Evolutionary conservation across 2,113 vertebrate genomes (phyloP).

Genomic region (Accipiter cooperii): DNA sequence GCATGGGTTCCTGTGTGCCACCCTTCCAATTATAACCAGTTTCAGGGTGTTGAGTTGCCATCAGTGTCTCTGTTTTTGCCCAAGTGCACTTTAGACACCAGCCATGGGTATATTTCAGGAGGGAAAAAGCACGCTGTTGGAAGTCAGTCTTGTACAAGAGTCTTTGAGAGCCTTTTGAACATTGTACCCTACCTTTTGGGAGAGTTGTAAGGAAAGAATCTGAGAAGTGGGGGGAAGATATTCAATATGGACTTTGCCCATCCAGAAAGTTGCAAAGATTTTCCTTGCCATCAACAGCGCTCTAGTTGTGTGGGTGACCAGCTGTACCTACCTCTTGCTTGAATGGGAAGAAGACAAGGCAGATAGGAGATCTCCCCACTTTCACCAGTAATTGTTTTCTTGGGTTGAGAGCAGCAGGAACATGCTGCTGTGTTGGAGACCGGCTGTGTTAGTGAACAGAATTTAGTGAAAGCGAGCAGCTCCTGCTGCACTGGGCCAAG

Average conservation of each 20-base stretch:
- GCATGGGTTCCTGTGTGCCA: not conserved
- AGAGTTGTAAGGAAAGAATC: not conserved
- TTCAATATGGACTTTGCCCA: not conserved
- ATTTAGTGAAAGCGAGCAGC: not conserved
- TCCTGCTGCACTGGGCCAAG: not conserved
- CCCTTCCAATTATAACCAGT: not conserved
- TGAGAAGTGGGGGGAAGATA: not conserved
- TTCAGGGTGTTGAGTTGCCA: not conserved
- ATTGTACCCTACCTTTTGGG: not conserved
- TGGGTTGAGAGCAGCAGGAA: not conserved
- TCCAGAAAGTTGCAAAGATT: not conserved
- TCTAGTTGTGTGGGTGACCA: not conserved
- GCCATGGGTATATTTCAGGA: not conserved
- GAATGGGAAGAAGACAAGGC: not conserved
- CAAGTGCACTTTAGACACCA: not conserved
- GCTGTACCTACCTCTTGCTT: not conserved
- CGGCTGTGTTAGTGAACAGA: not conserved
- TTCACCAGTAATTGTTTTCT: not conserved
- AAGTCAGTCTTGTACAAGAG: not conserved
- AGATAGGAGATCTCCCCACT: not conserved
- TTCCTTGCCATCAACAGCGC: accelerated
- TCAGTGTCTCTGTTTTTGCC: not conserved
- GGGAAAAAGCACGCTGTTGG: not conserved
- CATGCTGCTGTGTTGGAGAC: not conserved
- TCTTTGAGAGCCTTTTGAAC: not conserved